These are phyloP conservation scores for Plagodis dolabraria DNA, from an alignment of 2,888 invertebrate genomes.

Conservation along the genomic window DNA sequence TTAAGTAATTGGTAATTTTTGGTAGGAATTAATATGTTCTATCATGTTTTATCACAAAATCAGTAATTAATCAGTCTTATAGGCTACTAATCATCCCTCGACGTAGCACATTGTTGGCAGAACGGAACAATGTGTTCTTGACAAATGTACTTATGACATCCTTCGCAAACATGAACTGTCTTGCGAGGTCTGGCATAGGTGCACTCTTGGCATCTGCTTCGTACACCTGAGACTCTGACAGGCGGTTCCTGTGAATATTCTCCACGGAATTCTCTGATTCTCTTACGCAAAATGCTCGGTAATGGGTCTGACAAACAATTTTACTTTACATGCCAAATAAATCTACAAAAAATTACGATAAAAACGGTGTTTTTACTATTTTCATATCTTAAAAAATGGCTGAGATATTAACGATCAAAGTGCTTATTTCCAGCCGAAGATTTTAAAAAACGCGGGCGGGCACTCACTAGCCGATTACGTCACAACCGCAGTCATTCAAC, in stretches of 20 bases:
- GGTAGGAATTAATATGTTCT: not conserved
- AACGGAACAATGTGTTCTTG: not conserved
- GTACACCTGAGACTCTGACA: conserved; percentile 20
- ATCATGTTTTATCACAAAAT: not conserved
- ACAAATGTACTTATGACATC: not conserved
- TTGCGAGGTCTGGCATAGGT: conserved; percentile 20
- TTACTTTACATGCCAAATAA: too few species aligned
- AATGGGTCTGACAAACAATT: too few species aligned
- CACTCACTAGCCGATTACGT: too few species aligned
- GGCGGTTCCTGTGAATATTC: conserved; percentile 14
- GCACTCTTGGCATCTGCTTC: conserved; percentile 28
- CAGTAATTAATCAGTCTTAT: not conserved
- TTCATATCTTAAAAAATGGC: too few species aligned
- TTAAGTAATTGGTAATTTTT: not conserved
- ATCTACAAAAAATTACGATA: too few species aligned
- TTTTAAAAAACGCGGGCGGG: too few species aligned
- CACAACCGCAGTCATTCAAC: too few species aligned
- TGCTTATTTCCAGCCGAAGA: too few species aligned
- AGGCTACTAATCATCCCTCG: not conserved
- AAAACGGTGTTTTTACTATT: too few species aligned
- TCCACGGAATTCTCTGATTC: conserved; percentile 6
- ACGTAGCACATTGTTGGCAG: not conserved
- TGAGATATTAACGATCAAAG: too few species aligned
- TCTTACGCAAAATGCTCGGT: not conserved
- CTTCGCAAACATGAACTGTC: conserved; percentile 21